Evolutionary conservation across 2,113 vertebrate species (phyloP).

Genomic region (Accipiter cooperii): DNA sequence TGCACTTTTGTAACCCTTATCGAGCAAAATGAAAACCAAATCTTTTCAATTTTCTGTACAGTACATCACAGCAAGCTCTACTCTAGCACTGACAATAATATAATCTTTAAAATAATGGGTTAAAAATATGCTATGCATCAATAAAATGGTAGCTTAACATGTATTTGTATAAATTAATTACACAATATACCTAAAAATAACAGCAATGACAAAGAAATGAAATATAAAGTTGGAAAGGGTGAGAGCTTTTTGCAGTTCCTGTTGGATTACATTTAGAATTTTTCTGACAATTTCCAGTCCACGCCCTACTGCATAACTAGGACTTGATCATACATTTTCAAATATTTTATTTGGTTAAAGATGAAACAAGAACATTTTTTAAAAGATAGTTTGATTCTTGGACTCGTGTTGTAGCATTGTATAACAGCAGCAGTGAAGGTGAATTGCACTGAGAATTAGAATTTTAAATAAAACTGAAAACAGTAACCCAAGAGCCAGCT

Average conservation of each 20-base stretch:
- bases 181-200: neutral
- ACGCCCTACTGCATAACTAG: neutral
- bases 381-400: neutral
- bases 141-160: neutral
- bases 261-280: neutral
- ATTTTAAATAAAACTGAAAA: neutral
- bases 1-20: neutral
- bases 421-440: neutral
- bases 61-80: neutral
- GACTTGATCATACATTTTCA: neutral
- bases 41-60: neutral
- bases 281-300: neutral
- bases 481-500: neutral
- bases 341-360: neutral
- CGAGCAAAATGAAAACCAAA: neutral
- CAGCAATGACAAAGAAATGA: neutral
- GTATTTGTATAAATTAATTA: neutral
- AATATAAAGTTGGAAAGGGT: neutral
- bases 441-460: neutral
- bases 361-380: neutral
- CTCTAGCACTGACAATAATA: neutral
- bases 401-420: accelerated
- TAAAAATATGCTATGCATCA: neutral
- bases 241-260: neutral
- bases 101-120: neutral